Conservation (phyloP, 2,888 invertebrate genomes). For the Mesopsocus fuscifrons region DNA sequence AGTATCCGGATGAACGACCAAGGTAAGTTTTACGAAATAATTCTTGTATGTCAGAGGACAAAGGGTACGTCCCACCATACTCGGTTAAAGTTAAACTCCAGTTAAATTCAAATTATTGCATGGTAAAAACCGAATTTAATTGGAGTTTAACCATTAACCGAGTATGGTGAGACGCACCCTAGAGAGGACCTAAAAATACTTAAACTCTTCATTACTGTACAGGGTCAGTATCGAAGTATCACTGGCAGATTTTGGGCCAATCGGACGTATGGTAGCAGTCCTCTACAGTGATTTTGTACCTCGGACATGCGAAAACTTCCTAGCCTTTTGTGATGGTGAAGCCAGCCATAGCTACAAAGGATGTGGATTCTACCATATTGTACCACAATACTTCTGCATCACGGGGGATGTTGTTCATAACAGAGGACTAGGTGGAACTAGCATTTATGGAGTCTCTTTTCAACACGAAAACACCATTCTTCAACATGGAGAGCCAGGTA, state of each 20-base stretch:
- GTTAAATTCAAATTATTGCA: too few relatives aligned
- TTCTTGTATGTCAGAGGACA: too few relatives aligned
- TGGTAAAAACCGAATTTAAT: too few relatives aligned
- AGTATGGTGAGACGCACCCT: too few relatives aligned
- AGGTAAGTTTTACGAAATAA: constrained; percentile 2
- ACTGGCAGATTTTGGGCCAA: not conserved
- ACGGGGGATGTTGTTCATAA: constrained; percentile 2
- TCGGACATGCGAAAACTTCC: constrained; percentile 10
- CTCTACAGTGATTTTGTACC: constrained; percentile 11
- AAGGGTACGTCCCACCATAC: too few relatives aligned
- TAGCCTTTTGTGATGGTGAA: not conserved
- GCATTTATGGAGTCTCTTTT: not conserved
- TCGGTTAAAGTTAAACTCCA: too few relatives aligned
- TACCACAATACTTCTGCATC: not conserved
- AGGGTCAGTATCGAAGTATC: constrained; percentile 8
- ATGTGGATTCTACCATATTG: not conserved
- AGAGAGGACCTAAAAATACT: too few relatives aligned
- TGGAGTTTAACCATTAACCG: too few relatives aligned
- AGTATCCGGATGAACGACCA: constrained; percentile 4
- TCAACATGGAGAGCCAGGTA: not conserved
- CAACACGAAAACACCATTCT: not conserved
- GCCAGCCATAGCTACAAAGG: not conserved
- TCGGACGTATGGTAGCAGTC: constrained; percentile 9
- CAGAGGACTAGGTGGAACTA: not conserved
- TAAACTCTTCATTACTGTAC: too few relatives aligned